Evolutionary conservation across 2,113 vertebrate genomes (phyloP).

Genomic region (Oryzias curvinotus): DNA sequence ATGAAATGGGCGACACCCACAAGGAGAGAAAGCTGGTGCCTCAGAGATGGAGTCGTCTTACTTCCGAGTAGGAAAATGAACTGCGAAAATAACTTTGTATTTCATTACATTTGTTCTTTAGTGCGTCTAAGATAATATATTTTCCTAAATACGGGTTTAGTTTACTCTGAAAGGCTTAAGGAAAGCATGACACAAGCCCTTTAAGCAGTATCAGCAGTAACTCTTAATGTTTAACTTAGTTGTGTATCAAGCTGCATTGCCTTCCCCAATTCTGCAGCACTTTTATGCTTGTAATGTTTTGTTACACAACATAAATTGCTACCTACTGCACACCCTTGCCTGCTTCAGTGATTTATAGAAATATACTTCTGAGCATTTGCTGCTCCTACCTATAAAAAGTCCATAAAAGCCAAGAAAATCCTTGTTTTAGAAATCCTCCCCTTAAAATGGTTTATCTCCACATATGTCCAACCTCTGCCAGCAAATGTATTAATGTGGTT

Average conservation of each 20-base stretch:
- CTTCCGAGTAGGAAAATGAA: too few species aligned
- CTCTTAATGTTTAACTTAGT: too few species aligned
- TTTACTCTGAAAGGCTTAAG: too few species aligned
- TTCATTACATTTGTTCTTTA: too few species aligned
- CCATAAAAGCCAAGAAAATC: not conserved
- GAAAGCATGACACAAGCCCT: too few species aligned
- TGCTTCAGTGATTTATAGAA: slow-evolving; percentile 32
- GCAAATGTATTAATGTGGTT: slow-evolving; percentile 26
- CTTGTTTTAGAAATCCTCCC: slow-evolving; percentile 1
- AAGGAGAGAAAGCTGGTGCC: too few species aligned
- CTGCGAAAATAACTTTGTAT: too few species aligned
- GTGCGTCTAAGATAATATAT: too few species aligned
- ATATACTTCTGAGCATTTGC: slow-evolving; percentile 33
- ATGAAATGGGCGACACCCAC: too few species aligned
- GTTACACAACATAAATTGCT: slow-evolving; percentile 11
- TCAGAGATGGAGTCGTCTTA: too few species aligned
- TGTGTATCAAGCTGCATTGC: slow-evolving; percentile 1
- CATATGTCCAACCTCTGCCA: slow-evolving; percentile 37
- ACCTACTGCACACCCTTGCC: not conserved
- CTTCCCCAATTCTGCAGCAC: slow-evolving; percentile 23
- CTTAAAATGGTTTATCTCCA: slow-evolving; percentile 18
- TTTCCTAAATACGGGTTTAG: too few species aligned
- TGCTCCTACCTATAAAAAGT: slow-evolving; percentile 5
- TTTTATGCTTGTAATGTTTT: slow-evolving; percentile 24
- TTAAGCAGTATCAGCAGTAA: too few species aligned